Conservation (phyloP, 2,888 invertebrate species). For the Uloborus plumipes region DNA sequence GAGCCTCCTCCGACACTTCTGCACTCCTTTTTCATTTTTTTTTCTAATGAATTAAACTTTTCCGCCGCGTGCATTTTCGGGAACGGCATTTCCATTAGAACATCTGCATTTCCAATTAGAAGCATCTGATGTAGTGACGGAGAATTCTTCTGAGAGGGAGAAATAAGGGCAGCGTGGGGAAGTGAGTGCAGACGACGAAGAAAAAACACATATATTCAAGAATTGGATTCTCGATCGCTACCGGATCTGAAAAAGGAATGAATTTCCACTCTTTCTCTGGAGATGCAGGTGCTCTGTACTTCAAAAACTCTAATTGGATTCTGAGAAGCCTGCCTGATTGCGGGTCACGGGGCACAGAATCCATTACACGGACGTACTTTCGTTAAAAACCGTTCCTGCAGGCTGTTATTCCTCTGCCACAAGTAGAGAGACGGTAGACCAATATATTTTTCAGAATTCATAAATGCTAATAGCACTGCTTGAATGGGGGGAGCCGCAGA, state of each 20-base stretch:
- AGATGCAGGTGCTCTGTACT: slow-evolving; percentile 56
- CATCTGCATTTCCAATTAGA: slow-evolving; percentile 65
- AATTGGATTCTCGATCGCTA: slow-evolving; percentile 61
- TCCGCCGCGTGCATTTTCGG: slow-evolving; percentile 47
- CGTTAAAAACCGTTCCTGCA: slow-evolving; percentile 41
- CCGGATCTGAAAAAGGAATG: slow-evolving; percentile 38
- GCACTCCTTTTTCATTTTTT: slow-evolving; percentile 31
- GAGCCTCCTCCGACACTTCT: slow-evolving; percentile 27
- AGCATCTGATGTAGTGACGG: slow-evolving; percentile 21
- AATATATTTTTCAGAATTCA: slow-evolving; percentile 50
- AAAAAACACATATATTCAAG: slow-evolving; percentile 49
- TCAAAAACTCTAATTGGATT: slow-evolving; percentile 63
- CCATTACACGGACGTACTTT: slow-evolving; percentile 40
- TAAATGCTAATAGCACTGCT: slow-evolving; percentile 52
- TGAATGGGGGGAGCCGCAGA: not conserved
- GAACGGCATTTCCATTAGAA: slow-evolving; percentile 59
- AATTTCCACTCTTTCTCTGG: slow-evolving; percentile 20
- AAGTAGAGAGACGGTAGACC: slow-evolving; percentile 42
- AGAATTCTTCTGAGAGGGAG: slow-evolving; percentile 20
- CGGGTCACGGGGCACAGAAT: slow-evolving; percentile 40
- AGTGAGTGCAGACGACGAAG: slow-evolving; percentile 6
- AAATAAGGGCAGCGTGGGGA: not conserved
- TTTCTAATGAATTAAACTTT: slow-evolving; percentile 64
- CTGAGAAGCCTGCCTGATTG: slow-evolving; percentile 46
- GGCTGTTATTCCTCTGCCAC: slow-evolving; percentile 37